A percentile compares a stretch with the other conserved stretches of the same genome.
phyloP scores from a whole-genome alignment of 2,797 vertebrate species.

The Coregonus sp. region DNA sequence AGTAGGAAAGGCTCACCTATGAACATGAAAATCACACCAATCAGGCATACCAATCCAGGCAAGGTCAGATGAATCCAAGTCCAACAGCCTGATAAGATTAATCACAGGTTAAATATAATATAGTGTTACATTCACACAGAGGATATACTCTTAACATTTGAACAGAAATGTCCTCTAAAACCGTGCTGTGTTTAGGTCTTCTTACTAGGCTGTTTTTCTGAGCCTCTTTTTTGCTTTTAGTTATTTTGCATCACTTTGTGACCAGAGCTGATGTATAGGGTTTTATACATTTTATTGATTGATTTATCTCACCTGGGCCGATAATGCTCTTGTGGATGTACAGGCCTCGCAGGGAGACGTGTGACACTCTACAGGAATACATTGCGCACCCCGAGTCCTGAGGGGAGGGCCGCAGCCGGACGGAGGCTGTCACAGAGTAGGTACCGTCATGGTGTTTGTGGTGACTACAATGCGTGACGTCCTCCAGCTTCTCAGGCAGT shows the following conservation, averaged over 20 bases:
- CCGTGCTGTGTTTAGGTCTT: no score
- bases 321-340: slow-evolving; percentile 74
- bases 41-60: neutral
- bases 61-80: neutral
- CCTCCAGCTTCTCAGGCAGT: slow-evolving; percentile 62
- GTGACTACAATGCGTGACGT: slow-evolving; percentile 75
- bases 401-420: slow-evolving; percentile 67
- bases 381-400: slow-evolving; percentile 50
- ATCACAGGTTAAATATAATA: no score
- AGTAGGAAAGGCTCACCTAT: no score
- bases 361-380: slow-evolving; percentile 71
- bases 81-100: neutral
- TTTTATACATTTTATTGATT: neutral
- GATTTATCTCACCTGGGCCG: neutral
- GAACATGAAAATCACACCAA: no score
- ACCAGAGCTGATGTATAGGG: neutral
- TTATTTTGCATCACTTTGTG: no score
- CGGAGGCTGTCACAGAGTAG: slow-evolving; percentile 72
- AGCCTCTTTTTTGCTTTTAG: no score
- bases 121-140: no score
- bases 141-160: no score
- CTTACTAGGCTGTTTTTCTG: no score
- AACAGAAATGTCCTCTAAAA: no score
- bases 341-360: slow-evolving; percentile 53
- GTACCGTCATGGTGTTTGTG: slow-evolving; percentile 69